Conservation (phyloP, 2,797 vertebrate species). For the Synanceia verrucosa region DNA sequence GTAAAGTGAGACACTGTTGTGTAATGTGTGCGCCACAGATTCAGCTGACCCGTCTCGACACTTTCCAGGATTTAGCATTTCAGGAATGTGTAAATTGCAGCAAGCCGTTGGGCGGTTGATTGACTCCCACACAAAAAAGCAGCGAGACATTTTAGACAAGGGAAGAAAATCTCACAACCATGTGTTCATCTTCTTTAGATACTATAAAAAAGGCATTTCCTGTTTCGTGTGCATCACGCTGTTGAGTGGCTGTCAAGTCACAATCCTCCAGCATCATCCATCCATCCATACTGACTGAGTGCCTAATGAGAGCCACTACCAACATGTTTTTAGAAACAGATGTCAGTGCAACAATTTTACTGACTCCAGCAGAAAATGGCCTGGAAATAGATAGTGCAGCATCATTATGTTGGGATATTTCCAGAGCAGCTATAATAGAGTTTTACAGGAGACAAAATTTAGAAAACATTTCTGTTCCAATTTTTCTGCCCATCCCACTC, state of each 20-base stretch:
- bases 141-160: background rate
- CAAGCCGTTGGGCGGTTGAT: background rate
- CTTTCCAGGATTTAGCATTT: constrained; percentile 33
- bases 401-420: background rate
- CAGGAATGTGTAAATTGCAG: constrained; percentile 21
- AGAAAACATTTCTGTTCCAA: background rate
- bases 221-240: too few species aligned
- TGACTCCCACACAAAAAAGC: constrained; percentile 2
- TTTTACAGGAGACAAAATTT: background rate
- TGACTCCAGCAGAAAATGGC: constrained; percentile 11
- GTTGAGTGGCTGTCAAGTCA: background rate
- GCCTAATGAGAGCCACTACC: constrained; percentile 5
- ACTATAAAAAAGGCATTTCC: too few species aligned
- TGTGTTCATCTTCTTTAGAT: background rate
- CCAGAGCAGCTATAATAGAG: background rate
- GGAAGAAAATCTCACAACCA: background rate
- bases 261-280: background rate
- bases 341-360: constrained; percentile 16
- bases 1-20: constrained; percentile 35
- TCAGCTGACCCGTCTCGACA: constrained; percentile 42
- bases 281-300: background rate
- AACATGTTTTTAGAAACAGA: constrained; percentile 12
- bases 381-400: constrained; percentile 6
- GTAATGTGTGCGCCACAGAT: constrained; percentile 26
- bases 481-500: background rate